Percentiles rank a stretch among this genome's conserved stretches.
phyloP scores from a whole-genome alignment of 2,888 invertebrate genomes.

The Idaea aversata region DNA sequence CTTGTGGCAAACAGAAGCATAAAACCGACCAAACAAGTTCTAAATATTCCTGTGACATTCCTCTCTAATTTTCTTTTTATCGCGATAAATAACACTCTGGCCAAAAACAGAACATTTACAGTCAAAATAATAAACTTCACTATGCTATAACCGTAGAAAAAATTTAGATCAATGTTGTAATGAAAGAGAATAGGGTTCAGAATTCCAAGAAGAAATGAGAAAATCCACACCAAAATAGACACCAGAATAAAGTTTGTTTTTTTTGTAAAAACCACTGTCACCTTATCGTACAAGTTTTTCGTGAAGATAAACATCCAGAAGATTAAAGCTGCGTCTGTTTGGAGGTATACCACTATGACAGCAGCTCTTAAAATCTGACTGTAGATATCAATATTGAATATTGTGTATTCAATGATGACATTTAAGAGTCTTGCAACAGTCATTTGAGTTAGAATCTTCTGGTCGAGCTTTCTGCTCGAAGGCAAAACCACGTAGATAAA shows the following conservation, averaged over 20 bases:
- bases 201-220: conserved; percentile 43
- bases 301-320: conserved; percentile 61
- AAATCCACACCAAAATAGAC: conserved; percentile 41
- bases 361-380: conserved; percentile 18
- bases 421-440: conserved; percentile 48
- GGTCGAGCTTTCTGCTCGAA: conserved; percentile 50
- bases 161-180: conserved; percentile 15
- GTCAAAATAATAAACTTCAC: conserved; percentile 47
- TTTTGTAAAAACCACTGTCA: conserved; percentile 48
- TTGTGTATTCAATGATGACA: conserved; percentile 41
- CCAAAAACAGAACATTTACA: conserved; percentile 47
- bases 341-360: conserved; percentile 38
- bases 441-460: conserved; percentile 50
- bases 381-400: conserved; percentile 16
- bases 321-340: conserved; percentile 50
- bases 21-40: conserved; percentile 40
- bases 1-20: conserved; percentile 50
- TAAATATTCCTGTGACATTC: conserved; percentile 23
- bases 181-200: conserved; percentile 28
- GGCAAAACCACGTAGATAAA: conserved; percentile 37
- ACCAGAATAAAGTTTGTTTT: conserved; percentile 35
- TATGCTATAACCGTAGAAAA: conserved; percentile 39
- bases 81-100: conserved; percentile 48
- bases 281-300: conserved; percentile 60
- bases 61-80: conserved; percentile 19